Conservation (phyloP, 2,113 vertebrate species). For the Phycodurus eques region DNA sequence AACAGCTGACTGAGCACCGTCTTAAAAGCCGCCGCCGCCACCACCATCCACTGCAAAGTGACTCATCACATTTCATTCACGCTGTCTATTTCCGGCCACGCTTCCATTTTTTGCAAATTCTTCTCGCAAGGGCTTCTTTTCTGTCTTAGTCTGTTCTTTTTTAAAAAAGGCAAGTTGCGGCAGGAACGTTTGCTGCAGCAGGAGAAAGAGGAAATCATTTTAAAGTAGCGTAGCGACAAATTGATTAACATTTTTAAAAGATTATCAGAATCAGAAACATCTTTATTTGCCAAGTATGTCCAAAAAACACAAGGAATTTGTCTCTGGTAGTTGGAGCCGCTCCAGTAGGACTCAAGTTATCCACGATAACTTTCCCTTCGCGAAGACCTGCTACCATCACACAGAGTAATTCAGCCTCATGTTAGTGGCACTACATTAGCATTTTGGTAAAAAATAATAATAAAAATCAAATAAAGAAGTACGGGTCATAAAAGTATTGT, state of each 20-base stretch:
- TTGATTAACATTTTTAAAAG: neutral
- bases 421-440: too few relatives aligned
- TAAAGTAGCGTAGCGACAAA: neutral
- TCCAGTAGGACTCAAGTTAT: too few relatives aligned
- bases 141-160: constrained; percentile 22
- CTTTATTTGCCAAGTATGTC: too few relatives aligned
- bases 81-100: constrained; percentile 47
- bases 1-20: constrained; percentile 51
- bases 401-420: too few relatives aligned
- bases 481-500: too few relatives aligned
- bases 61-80: constrained; percentile 51
- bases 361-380: neutral
- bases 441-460: too few relatives aligned
- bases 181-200: constrained; percentile 37
- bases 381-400: too few relatives aligned
- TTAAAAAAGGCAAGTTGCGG: constrained; percentile 28
- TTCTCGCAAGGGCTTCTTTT: constrained; percentile 28
- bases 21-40: constrained; percentile 38
- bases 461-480: too few relatives aligned
- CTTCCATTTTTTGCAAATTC: constrained; percentile 36
- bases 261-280: neutral
- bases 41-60: constrained; percentile 41
- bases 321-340: too few relatives aligned
- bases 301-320: too few relatives aligned
- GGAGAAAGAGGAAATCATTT: constrained; percentile 31